phyloP scores from a whole-genome alignment of 2,888 invertebrate species.

The Cylindroiulus punctatus region DNA sequence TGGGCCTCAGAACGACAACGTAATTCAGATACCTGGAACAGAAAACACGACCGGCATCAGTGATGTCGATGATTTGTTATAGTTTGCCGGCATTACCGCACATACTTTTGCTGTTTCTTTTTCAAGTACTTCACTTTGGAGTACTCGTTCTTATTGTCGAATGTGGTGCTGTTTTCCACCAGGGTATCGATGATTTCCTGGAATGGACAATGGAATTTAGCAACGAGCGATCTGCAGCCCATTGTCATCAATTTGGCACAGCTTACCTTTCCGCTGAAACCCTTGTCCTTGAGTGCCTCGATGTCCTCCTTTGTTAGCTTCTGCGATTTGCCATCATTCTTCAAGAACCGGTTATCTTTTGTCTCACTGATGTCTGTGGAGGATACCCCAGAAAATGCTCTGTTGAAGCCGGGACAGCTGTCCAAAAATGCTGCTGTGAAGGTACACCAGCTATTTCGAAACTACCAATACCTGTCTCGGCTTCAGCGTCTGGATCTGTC shows the following conservation, averaged over 20 bases:
- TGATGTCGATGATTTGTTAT: neutral
- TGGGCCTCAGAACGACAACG: slow-evolving; percentile 76
- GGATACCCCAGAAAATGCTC: neutral
- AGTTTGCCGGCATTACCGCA: neutral
- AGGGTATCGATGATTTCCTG: slow-evolving; percentile 83
- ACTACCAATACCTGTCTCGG: neutral
- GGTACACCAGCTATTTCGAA: no score
- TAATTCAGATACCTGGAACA: slow-evolving; percentile 61
- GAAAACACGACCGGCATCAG: slow-evolving; percentile 44
- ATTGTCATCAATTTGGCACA: neutral
- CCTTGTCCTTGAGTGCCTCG: slow-evolving; percentile 78
- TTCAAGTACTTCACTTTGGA: slow-evolving; percentile 87
- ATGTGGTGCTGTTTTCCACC: slow-evolving; percentile 91
- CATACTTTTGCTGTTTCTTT: slow-evolving; percentile 93
- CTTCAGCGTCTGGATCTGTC: neutral
- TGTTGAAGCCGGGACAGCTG: no score
- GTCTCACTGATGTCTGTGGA: neutral
- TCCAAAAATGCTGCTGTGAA: no score
- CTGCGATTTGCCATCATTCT: slow-evolving; percentile 83
- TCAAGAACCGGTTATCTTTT: slow-evolving; percentile 83
- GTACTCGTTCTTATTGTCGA: slow-evolving; percentile 87
- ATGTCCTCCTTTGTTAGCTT: slow-evolving; percentile 85
- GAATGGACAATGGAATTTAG: no score
- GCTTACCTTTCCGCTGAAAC: slow-evolving; percentile 73
- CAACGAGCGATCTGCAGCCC: no score